Evolutionary conservation across 2,113 vertebrate genomes (phyloP), one percentile per base, ranked within the genome.

Genomic region (Lonchura striata): DNA sequence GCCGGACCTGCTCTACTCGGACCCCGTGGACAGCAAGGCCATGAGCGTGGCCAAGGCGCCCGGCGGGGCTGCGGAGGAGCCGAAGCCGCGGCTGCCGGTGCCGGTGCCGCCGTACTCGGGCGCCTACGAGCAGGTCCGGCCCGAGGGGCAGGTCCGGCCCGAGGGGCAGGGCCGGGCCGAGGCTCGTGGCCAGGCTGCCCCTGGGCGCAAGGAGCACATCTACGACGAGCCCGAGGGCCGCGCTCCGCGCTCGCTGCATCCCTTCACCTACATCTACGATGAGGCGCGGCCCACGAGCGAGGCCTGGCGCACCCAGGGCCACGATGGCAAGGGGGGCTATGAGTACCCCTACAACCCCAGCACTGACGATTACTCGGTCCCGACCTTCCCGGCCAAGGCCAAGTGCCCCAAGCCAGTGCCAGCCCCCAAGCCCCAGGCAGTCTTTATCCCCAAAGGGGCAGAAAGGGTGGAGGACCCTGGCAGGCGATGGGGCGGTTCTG

Each of bases 211-310:
- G 28, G 99, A 99, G 52, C 99, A 99, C 95, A 99, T 99, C 84
- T 99, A 99, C 0, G 99, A 99, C 1, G 99, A 99, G 84, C 99
- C 99, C 0, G 99, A 99, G 72, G 99, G 99, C 5, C 82, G 98
- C 0, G 97, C 96, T 10, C 82, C 92, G 3, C 86, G 69, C 15
- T 37, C 92, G 2, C 41, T 92, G 25, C 96, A 84, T 4, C 20
- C 66, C 18, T 2, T 65, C 31, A 7, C 94, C 46, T 44, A 57
- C 88, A 97, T 99, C 90, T 99, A 99, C 2, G 98, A 99, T 0
- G 98, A 99, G 84, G 98, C 98, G 1, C 96, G 97, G 13, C 93
- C 97, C 76, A 97, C 97, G 10, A 97, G 95, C 1, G 97, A 98
- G 28, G 96, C 97, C 25, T 98, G 98, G 98, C 98, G 97, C 95